phyloP scores from a whole-genome alignment of 2,888 invertebrate species.

The Catocala fraxini region DNA sequence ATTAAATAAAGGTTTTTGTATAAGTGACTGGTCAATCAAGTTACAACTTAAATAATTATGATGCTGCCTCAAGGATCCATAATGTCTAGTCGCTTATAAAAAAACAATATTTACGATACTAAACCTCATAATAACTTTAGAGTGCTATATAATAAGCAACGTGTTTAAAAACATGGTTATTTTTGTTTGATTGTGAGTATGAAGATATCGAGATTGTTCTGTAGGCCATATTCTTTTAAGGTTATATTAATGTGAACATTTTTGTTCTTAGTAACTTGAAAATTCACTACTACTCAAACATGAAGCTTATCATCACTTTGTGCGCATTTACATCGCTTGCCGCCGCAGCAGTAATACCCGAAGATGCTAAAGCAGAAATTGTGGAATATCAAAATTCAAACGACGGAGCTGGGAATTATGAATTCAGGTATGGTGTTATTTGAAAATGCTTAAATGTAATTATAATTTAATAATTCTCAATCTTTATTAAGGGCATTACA shows the following conservation, averaged over 20 bases:
- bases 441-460: no score
- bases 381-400: conserved; percentile 47
- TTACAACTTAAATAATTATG: neutral
- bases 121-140: neutral
- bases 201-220: neutral
- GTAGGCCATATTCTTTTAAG: neutral
- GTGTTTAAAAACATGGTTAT: conserved; percentile 9
- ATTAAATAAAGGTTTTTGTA: neutral
- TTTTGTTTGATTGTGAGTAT: conserved; percentile 7
- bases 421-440: conserved; percentile 48
- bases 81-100: neutral
- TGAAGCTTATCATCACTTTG: conserved; percentile 27
- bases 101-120: neutral
- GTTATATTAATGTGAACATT: neutral
- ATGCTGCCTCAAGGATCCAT: no score
- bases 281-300: conserved; percentile 10
- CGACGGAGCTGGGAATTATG: conserved; percentile 55
- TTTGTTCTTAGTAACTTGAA: neutral
- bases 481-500: no score
- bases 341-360: conserved; percentile 36
- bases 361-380: conserved; percentile 51
- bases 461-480: no score
- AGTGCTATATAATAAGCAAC: conserved; percentile 12
- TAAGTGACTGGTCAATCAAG: conserved; percentile 9
- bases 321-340: conserved; percentile 30